Conservation (phyloP, 2,888 invertebrate genomes). For the Cosmopolites sordidus region DNA sequence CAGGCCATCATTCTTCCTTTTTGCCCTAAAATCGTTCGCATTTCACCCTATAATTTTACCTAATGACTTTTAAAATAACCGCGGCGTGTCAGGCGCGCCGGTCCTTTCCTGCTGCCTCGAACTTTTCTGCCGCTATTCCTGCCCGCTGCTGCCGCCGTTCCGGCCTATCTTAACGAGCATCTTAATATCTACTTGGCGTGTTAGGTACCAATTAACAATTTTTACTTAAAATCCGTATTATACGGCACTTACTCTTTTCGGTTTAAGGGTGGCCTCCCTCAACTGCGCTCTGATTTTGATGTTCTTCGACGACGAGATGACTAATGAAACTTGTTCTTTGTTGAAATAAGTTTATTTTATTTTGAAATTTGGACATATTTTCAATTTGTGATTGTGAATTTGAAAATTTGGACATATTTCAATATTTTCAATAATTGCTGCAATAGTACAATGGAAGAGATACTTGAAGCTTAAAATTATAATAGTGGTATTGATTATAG, state of each 20-base stretch:
- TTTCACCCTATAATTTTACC: constrained; percentile 21
- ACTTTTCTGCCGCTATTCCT: constrained; percentile 21
- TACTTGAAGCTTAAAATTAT: no score
- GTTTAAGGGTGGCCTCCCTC: no score
- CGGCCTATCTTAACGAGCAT: constrained; percentile 27
- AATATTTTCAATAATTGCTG: no score
- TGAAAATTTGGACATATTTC: no score
- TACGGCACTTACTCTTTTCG: constrained; percentile 6
- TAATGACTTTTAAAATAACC: constrained; percentile 25
- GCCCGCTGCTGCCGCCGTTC: constrained; percentile 11
- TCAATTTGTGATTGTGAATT: no score
- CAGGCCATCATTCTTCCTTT: neutral
- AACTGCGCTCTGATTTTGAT: no score
- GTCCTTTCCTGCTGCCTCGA: constrained; percentile 19
- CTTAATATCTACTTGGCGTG: constrained; percentile 28
- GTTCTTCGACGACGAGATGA: no score
- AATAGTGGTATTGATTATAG: no score
- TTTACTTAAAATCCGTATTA: constrained; percentile 24
- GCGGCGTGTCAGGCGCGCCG: constrained; percentile 15
- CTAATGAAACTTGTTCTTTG: no score
- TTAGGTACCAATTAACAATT: constrained; percentile 26
- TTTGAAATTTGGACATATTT: no score
- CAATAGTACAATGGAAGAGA: no score
- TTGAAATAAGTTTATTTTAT: no score
- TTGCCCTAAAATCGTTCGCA: neutral